phyloP scores from a whole-genome alignment of 92 coral and sea anemone species.

The Parazoanthus darwini region DNA sequence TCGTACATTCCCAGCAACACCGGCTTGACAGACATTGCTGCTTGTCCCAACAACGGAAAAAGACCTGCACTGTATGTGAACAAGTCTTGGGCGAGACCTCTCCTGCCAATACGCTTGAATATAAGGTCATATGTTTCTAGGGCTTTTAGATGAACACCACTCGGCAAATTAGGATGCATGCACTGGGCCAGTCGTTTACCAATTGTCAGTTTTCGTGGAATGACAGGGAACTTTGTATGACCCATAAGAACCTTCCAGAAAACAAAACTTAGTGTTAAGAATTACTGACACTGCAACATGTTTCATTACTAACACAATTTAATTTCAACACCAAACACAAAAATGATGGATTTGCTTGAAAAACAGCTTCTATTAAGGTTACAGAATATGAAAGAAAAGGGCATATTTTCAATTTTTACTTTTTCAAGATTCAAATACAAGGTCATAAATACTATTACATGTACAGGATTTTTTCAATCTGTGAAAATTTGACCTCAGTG shows the following conservation, averaged over 20 bases:
- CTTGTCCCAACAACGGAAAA: conserved; percentile 89
- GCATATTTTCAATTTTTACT: too few relatives aligned
- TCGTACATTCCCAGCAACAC: conserved; percentile 84
- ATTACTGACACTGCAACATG: too few relatives aligned
- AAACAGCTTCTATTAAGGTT: too few relatives aligned
- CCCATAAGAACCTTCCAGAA: conserved; percentile 63
- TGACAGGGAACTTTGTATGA: conserved; percentile 81
- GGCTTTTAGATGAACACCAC: conserved; percentile 95
- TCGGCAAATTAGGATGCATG: conserved; percentile 93
- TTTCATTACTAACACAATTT: too few relatives aligned
- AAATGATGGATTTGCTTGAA: too few relatives aligned
- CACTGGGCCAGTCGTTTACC: conserved; percentile 93
- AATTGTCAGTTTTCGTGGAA: conserved; percentile 90
- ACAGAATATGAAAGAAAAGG: too few relatives aligned
- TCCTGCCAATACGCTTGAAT: conserved; percentile 85
- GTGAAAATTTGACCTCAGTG: too few relatives aligned
- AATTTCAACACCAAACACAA: too few relatives aligned
- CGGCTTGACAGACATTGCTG: conserved; percentile 96
- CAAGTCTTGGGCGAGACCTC: conserved; percentile 89
- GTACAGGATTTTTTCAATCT: too few relatives aligned
- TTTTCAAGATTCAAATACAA: too few relatives aligned
- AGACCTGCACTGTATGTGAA: conserved; percentile 90
- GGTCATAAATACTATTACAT: too few relatives aligned
- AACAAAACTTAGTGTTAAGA: background rate
- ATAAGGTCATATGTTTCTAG: conserved; percentile 90